Evolutionary conservation across 2,113 vertebrate genomes (phyloP), one percentile per base, ranked within the genome.

Genomic region (Ia io): DNA sequence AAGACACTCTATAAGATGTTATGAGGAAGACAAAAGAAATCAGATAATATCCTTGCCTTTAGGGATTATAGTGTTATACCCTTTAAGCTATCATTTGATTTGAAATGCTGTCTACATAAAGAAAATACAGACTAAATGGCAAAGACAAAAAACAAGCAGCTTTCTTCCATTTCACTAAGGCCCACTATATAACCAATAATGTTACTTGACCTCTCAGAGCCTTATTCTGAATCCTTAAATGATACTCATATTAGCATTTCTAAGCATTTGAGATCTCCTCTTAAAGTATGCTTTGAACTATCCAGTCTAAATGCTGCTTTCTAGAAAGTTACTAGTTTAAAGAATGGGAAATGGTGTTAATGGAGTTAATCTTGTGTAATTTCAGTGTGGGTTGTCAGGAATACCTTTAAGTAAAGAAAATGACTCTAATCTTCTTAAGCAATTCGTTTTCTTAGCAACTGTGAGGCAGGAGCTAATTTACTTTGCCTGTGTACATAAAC

Each of bases 361-460:
- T 96, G 89, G 97, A 97, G 94, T 94, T 98, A 97, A 97, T 97
- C 97, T 97, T 95, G 97, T 97, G 96, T 98, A 98, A 98, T 98
- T 98, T 98, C 94, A 97, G 97, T 96, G 91, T 97, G 97, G 96
- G 91, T 98, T 98, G 98, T 98, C 98, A 97, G 95, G 97, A 96
- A 97, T 97, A 97, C 97, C 97, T 90, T 97, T 97, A 98, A 98
- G 89, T 93, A 90, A 95, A 98, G 96, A 97, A 98, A 97, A 97
- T 95, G 88, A 84, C 97, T 97, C 95, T 98, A 98, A 98, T 98
- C 98, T 98, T 98, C 98, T 98, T 98, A 98, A 98, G 96, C 92
- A 98, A 98, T 98, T 98, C 97, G 95, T 98, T 98, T 97, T 97
- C 97, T 97, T 95, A 94, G 65, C 85, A 98, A 95, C 96, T 97